Base-by-base conservation (phyloP, 1,140 invertebrate genomes). In the Elymnias hypermnestra region DNA sequence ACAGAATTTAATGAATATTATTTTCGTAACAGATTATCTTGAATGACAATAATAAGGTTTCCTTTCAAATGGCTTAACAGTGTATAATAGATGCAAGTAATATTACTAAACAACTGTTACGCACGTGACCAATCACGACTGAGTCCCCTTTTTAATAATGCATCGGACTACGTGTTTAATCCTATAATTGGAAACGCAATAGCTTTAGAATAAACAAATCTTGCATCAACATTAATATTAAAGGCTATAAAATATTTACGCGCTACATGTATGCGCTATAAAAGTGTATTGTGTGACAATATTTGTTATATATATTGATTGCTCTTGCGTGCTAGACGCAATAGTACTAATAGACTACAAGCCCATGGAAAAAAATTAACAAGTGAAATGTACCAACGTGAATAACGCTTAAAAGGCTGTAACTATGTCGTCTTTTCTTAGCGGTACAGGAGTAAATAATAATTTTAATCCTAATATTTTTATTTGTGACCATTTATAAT, bases 211-310 rank as follows among this genome's bases (percentile, higher is more conserved):
- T 35, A 43, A 43, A 43, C 29, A 35, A 43, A 33, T 31, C 10
- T 43, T 43, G 21, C 25, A 43, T 43, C 19, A 19, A 43, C 41
- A 22, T 43, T 21, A 43, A 43, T 43, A 43, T 33, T 31, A 35
- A 43, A 41, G 19, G 21, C 18, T 17, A 35, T 43, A 43, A 43
- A 41, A 41, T 15, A 14, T 10, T 10, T 41, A 41, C 21, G 17
- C 17, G 12, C 14, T 29, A 5, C n/a, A 12, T 41, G 26, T 41
- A 29, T 28, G 25, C 15, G 23, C 23, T 26, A 23, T 15, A 33
- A 33, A 33, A 33, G 13, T 33, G 5, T 33, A 33, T 33, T 33
- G 13, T 33, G 29, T 33, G 29, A 33, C 29, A 33, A 33, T 33
- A 33, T 33, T 33, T 33, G 29, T 33, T 33, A 15, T 5, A 18